Conservation (phyloP, 1,140 invertebrate genomes). For the Rhizoglyphus robini region DNA sequence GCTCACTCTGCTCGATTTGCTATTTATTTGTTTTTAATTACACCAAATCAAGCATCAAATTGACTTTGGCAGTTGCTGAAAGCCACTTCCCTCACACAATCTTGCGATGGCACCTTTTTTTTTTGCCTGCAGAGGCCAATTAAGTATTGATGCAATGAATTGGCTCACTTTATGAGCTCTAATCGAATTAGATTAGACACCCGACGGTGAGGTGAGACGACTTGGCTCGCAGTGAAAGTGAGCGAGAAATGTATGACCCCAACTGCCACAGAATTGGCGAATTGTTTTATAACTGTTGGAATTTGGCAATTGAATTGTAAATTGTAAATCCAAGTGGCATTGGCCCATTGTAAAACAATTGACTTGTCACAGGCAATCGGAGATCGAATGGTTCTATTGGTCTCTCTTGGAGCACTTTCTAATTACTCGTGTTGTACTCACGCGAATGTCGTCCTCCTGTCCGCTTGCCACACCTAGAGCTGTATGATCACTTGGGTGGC, state of each 20-base stretch:
- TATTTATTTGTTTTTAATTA: constrained; percentile 13
- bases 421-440: background rate
- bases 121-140: too few relatives aligned
- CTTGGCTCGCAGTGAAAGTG: background rate
- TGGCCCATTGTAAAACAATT: background rate
- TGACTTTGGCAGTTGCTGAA: too few relatives aligned
- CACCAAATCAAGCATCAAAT: background rate
- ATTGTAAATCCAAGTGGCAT: background rate
- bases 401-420: background rate
- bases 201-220: background rate
- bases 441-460: background rate
- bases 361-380: background rate
- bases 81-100: too few relatives aligned
- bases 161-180: constrained; percentile 9
- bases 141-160: too few relatives aligned
- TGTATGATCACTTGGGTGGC: constrained; percentile 16
- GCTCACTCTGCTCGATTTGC: too few relatives aligned
- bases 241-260: too few relatives aligned
- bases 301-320: background rate
- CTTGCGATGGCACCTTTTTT: too few relatives aligned
- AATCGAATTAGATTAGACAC: constrained; percentile 5
- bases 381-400: background rate
- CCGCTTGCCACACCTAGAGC: background rate
- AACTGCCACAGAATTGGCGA: background rate
- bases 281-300: background rate